Evolutionary conservation across 2,888 invertebrate genomes (phyloP), one percentile per base, ranked within the genome.

Genomic region (Vanessa cardui): DNA sequence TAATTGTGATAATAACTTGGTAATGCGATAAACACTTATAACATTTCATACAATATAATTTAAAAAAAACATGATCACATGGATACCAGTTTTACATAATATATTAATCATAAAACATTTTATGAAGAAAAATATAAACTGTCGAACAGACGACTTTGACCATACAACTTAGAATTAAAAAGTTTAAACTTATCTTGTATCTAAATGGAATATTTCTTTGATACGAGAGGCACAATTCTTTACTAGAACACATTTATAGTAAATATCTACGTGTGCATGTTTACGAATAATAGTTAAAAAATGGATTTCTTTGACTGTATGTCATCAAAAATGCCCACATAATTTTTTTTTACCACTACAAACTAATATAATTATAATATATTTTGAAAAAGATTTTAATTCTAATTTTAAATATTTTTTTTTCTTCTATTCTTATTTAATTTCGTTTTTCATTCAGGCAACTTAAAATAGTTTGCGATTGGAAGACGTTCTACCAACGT

Each of bases 1-100:
- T 87, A 85, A 84, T 83, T 85, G 83, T 85, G 83, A 86, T 85
- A 54, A 54, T 54, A 83, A 82, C 72, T 76, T 82, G 82, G 85
- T 87, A 83, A 77, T 79, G 73, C 68, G 70, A 74, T 69, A 70
- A 73, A 73, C 71, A 73, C 61, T 39, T 66, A 62, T 75, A 73
- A 74, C 68, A 71, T 69, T 69, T 68, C 64, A 74, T 70, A 72
- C 72, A 71, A 72, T 52, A 63, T 69, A 69, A 68, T 65, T 67
- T 18, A 47, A 54, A 68, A 69, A 62, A 69, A 71, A 71, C 47
- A 66, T 62, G 68, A 73, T 72, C 72, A 74, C 70, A 72, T 70
- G 58, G 44, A 58, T 68, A 64, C 64, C 61, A 64, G 64, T 68
- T 64, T 50, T 58, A 54, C 44, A 50, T 59, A 33, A 18, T 39